Conservation (phyloP, 2,797 vertebrate genomes). For the Argya squamiceps region DNA sequence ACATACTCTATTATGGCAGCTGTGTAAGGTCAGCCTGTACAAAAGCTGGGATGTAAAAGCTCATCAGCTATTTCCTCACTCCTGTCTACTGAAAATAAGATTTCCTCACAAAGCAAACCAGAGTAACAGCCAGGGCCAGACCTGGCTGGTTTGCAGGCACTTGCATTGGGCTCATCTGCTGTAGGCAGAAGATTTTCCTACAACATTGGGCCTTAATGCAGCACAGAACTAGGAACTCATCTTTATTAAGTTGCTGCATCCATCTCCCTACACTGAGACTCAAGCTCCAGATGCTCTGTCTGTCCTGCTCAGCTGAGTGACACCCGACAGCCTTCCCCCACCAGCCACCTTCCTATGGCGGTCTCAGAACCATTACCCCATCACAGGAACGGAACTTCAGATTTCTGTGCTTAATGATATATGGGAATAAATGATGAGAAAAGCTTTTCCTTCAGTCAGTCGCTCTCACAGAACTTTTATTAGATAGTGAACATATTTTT, state of each 20-base stretch:
- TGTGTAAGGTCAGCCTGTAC: not conserved
- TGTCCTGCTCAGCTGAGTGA: not conserved
- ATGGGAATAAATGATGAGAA: not conserved
- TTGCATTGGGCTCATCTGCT: fast-evolving
- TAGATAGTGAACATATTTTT: not conserved
- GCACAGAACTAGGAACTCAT: not conserved
- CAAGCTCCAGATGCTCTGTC: not conserved
- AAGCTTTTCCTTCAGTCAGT: not conserved
- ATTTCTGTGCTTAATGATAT: not conserved
- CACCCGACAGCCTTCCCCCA: not conserved
- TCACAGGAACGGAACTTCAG: not conserved
- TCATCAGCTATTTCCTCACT: not conserved
- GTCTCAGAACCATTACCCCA: not conserved
- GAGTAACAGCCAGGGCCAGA: not conserved
- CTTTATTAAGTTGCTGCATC: not conserved
- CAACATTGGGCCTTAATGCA: fast-evolving
- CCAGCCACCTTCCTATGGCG: fast-evolving
- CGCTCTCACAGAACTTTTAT: not conserved
- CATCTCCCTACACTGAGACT: not conserved
- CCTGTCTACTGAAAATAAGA: not conserved
- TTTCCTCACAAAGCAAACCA: not conserved
- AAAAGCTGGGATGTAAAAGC: not conserved
- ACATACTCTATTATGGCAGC: not conserved
- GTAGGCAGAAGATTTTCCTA: not conserved
- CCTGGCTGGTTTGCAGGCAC: not conserved